These are phyloP conservation scores for Carassius carassius DNA, from an alignment of 2,113 vertebrate species.

Conservation along the genomic window DNA sequence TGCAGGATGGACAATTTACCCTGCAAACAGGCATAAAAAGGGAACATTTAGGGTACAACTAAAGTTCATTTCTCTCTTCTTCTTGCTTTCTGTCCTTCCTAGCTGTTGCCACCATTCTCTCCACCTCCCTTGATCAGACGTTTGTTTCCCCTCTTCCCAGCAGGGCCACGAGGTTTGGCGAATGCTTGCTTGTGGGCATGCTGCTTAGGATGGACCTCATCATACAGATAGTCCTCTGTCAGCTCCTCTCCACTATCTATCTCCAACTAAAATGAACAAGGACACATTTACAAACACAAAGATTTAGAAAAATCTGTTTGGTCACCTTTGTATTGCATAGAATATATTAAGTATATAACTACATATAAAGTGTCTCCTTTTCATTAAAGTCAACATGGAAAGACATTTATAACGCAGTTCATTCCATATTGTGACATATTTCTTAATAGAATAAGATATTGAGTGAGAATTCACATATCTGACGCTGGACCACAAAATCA, in stretches of 20 bases:
- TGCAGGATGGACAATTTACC: not conserved
- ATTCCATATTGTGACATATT: not conserved
- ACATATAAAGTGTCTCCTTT: not conserved
- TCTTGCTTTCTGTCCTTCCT: constrained; percentile 65
- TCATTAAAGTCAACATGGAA: not conserved
- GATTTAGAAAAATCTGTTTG: not conserved
- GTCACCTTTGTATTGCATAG: not conserved
- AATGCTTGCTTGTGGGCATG: constrained; percentile 93
- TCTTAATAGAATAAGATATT: not conserved
- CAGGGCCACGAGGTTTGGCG: constrained; percentile 92
- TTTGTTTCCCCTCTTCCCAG: constrained; percentile 94
- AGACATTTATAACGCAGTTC: not conserved
- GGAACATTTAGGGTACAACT: constrained; percentile 22
- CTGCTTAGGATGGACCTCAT: constrained; percentile 96
- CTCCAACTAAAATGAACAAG: constrained; percentile 79
- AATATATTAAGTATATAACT: not conserved
- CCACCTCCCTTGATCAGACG: constrained; percentile 87
- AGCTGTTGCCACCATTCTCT: constrained; percentile 83
- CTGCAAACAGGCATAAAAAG: not conserved
- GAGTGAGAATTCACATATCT: not conserved
- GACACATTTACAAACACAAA: not conserved
- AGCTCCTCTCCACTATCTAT: constrained; percentile 90
- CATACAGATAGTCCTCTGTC: constrained; percentile 90
- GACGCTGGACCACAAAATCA: too few relatives aligned
- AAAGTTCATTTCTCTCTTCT: constrained; percentile 31